Evolutionary conservation across 2,797 vertebrate species (phyloP).

Genomic region (Saguinus oedipus): DNA sequence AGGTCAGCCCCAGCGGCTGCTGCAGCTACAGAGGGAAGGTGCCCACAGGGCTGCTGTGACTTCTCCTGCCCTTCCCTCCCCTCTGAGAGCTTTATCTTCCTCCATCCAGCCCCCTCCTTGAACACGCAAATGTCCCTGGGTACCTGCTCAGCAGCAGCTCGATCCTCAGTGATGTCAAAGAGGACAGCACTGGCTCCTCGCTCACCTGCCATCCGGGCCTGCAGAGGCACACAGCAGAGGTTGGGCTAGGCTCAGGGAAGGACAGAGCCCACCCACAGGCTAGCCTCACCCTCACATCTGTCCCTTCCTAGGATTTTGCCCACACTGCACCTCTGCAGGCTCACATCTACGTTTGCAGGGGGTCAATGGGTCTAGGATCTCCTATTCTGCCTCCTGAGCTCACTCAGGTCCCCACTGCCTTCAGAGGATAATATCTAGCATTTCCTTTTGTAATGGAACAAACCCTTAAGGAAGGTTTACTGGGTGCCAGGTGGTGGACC

Average conservation of each 20-base stretch:
- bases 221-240: conserved; percentile 45
- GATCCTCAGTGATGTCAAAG: conserved; percentile 95
- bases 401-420: neutral
- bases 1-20: conserved; percentile 88
- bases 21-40: conserved; percentile 85
- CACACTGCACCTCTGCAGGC: neutral
- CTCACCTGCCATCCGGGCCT: conserved; percentile 95
- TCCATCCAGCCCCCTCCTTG: neutral
- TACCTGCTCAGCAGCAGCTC: conserved; percentile 92
- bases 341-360: neutral
- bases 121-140: neutral
- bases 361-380: neutral
- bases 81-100: neutral
- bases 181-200: conserved; percentile 96
- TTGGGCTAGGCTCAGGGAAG: neutral
- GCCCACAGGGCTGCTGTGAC: neutral
- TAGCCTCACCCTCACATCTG: neutral
- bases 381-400: neutral
- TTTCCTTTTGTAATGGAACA: conserved; percentile 8
- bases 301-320: neutral
- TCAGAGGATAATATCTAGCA: neutral
- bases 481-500: neutral
- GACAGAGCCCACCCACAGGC: neutral
- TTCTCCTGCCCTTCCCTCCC: neutral
- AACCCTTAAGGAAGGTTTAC: neutral